Evolutionary conservation across 2,888 invertebrate genomes (phyloP).

Genomic region (Netelia inedita): DNA sequence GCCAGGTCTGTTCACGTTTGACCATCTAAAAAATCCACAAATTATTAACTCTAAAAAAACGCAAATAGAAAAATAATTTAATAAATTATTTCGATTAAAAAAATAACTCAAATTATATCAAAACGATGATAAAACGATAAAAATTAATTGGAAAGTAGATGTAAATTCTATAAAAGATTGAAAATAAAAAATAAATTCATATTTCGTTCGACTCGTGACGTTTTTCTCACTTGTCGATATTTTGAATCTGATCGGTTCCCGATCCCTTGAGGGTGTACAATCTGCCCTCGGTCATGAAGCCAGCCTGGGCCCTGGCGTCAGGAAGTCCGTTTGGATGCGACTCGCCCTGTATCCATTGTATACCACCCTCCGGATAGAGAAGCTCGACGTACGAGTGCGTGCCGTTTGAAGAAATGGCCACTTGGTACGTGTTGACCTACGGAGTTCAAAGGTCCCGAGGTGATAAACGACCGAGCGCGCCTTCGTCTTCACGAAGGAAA

Average conservation of each 20-base stretch:
- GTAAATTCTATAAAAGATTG: neutral
- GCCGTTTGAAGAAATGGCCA: conserved; percentile 88
- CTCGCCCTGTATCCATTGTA: conserved; percentile 96
- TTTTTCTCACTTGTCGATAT: conserved; percentile 90
- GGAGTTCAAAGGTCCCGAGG: conserved; percentile 48
- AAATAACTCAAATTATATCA: neutral
- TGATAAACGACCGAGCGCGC: conserved; percentile 52
- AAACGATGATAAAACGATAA: neutral
- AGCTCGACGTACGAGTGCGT: conserved; percentile 94
- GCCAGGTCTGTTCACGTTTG: conserved; percentile 94
- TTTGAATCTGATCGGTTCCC: conserved; percentile 94
- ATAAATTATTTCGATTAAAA: neutral
- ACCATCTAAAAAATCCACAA: conserved; percentile 88
- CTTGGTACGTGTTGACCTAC: conserved; percentile 95
- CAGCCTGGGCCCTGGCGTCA: conserved; percentile 97
- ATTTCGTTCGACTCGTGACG: neutral
- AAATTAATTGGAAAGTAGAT: conserved; percentile 8
- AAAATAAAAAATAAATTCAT: conserved; percentile 13
- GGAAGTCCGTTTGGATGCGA: conserved; percentile 91
- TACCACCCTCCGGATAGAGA: conserved; percentile 94
- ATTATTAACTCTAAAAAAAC: conserved; percentile 13
- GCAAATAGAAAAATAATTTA: conserved; percentile 74
- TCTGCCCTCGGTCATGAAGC: conserved; percentile 94
- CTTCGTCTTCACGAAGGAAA: neutral
- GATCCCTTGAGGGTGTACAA: conserved; percentile 93